phyloP scores from a whole-genome alignment of 2,888 invertebrate species.

The Adelphocoris suturalis region DNA sequence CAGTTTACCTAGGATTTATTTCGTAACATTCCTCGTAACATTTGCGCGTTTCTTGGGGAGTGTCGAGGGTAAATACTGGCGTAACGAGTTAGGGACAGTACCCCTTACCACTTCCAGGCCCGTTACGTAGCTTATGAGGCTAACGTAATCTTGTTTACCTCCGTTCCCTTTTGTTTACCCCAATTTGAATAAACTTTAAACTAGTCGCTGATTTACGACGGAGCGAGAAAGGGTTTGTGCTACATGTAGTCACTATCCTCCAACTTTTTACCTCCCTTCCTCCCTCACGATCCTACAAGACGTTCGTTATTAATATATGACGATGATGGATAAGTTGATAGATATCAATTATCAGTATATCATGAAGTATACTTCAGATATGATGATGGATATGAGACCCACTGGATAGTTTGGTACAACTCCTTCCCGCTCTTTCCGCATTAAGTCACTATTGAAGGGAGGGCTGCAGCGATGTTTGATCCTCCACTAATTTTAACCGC shows the following conservation, averaged over 20 bases:
- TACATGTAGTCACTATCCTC: not conserved
- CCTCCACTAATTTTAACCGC: too few species aligned
- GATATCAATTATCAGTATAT: too few species aligned
- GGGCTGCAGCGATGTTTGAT: too few species aligned
- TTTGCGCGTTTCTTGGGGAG: conserved; percentile 17
- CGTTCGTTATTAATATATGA: too few species aligned
- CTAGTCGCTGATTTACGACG: conserved; percentile 14
- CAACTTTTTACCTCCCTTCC: too few species aligned
- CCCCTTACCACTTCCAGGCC: not conserved
- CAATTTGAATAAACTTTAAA: conserved; percentile 4
- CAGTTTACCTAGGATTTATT: not conserved
- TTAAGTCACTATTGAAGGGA: too few species aligned
- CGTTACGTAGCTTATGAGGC: conserved; percentile 15
- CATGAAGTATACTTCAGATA: too few species aligned
- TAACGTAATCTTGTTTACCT: conserved; percentile 21
- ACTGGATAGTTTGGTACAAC: too few species aligned
- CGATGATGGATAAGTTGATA: too few species aligned
- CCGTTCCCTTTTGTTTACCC: conserved; percentile 5
- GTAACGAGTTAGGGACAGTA: not conserved
- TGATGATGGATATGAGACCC: too few species aligned
- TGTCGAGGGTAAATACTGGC: conserved; percentile 15
- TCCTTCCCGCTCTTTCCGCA: too few species aligned
- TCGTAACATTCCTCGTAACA: conserved; percentile 30
- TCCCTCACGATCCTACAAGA: too few species aligned
- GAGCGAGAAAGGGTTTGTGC: not conserved